A percentile compares a stretch with the other conserved stretches of the same genome.
Evolutionary conservation across 1,140 invertebrate species (phyloP).

Genomic region (Nephotettix cincticeps): DNA sequence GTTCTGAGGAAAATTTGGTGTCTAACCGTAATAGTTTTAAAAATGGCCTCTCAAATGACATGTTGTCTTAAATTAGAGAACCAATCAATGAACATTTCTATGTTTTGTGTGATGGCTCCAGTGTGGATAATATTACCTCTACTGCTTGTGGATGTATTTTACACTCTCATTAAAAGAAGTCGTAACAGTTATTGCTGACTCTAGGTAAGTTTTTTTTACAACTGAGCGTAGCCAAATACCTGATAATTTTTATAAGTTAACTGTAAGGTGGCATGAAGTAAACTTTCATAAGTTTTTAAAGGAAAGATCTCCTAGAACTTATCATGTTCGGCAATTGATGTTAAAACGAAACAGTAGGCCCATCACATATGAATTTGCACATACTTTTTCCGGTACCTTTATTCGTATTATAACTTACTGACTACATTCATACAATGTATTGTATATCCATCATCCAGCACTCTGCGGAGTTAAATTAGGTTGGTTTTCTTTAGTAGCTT

Average conservation of each 20-base stretch:
- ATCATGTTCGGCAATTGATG: too few relatives aligned
- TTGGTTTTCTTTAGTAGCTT: too few relatives aligned
- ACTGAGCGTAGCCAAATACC: neutral
- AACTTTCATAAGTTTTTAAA: neutral
- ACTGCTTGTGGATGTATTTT: slow-evolving; percentile 68
- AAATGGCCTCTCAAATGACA: slow-evolving; percentile 77
- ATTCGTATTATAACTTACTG: too few relatives aligned
- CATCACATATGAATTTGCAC: too few relatives aligned
- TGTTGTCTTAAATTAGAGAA: slow-evolving; percentile 82
- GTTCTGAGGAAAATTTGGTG: slow-evolving; percentile 73
- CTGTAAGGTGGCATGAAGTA: too few relatives aligned
- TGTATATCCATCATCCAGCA: too few relatives aligned
- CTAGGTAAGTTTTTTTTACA: neutral
- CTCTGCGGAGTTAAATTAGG: too few relatives aligned
- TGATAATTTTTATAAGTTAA: neutral
- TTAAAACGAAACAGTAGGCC: too few relatives aligned
- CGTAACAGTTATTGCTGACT: slow-evolving; percentile 34
- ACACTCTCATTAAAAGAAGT: slow-evolving; percentile 52
- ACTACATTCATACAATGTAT: too few relatives aligned
- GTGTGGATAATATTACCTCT: slow-evolving; percentile 74
- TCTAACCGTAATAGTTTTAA: slow-evolving; percentile 68
- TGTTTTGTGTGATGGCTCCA: slow-evolving; percentile 72
- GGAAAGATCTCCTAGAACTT: too few relatives aligned
- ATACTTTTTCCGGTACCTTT: too few relatives aligned
- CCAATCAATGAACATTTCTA: slow-evolving; percentile 51